A percentile compares a stretch with the other conserved stretches of the same genome.
These are phyloP conservation scores for Danio kyathit DNA, from an alignment of 2,797 vertebrate species.

Conservation along the genomic window DNA sequence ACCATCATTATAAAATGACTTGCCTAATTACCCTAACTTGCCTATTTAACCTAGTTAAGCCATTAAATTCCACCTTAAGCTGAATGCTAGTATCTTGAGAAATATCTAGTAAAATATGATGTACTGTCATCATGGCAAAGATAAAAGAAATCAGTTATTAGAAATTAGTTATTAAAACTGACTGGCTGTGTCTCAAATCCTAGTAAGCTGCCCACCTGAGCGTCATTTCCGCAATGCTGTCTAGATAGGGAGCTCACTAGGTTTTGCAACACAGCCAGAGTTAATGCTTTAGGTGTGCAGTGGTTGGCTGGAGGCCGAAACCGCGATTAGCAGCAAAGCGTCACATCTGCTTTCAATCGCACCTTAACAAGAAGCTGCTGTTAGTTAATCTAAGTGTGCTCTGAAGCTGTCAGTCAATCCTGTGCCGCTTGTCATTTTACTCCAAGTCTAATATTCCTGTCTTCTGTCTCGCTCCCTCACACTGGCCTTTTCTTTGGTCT, in stretches of 20 bases:
- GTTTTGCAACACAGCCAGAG: conserved; percentile 1
- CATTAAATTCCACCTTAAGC: too few species aligned
- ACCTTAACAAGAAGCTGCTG: conserved; percentile 72
- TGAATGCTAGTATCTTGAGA: too few species aligned
- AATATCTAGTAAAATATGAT: too few species aligned
- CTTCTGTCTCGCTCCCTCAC: conserved; percentile 8
- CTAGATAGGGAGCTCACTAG: conserved; percentile 13
- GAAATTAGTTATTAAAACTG: not conserved
- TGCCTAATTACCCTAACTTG: too few species aligned
- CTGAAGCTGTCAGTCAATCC: conserved; percentile 72
- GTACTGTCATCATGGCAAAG: too few species aligned
- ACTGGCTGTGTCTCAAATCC: not conserved
- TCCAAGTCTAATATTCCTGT: conserved; percentile 4
- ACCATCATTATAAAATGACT: too few species aligned
- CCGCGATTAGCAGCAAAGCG: conserved; percentile 73
- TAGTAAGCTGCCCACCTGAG: not conserved
- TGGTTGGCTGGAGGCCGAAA: conserved; percentile 77
- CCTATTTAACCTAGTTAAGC: too few species aligned
- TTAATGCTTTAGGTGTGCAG: conserved; percentile 68
- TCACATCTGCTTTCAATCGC: conserved; percentile 72
- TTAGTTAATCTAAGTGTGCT: conserved; percentile 66
- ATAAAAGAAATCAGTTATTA: too few species aligned
- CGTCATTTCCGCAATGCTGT: not conserved
- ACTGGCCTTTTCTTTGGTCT: conserved; percentile 26
- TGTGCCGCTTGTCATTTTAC: conserved; percentile 29